Base-by-base conservation (phyloP, 2,888 invertebrate species). In the Drosophila falleni region DNA sequence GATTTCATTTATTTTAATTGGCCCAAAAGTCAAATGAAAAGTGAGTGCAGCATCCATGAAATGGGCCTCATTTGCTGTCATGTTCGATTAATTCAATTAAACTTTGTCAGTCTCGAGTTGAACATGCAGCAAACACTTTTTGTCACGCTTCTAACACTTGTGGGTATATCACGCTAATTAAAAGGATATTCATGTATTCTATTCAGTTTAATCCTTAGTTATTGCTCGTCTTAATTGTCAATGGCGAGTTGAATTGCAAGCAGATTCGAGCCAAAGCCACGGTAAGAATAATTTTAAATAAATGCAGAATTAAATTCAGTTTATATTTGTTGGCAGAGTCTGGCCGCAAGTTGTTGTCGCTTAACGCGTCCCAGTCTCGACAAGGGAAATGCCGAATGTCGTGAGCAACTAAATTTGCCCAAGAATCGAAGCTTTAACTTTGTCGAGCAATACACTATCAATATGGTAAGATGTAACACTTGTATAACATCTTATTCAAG, bases 1-100 rank as follows among this genome's bases (percentile, higher is more conserved):
- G 67, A 81, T 71, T 80, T 73, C 58, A 75, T 76, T 65, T 65
- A 71, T 78, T 84, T 87, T 81, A 80, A 87, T 84, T 84, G 71
- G 53, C 49, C 23, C 63, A 46, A 75, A 53, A 66, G 41, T 58
- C 26, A 69, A 61, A 71, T 71, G 67, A 37, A 68, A 65, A 67
- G 49, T 59, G 54, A 44, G 53, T 29, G 55, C 59, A 56, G 29
- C 15, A 29, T 16, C 63, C 61, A 65, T 76, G 62, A 73, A 73
- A 74, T 58, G 16, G n/a, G 41, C 53, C 26, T 56, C 70, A 71
- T 58, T 72, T 53, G 53, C 11, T 33, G 55, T 31, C 70, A 42
- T 60, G 59, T 67, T 56, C 50, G 49, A 51, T 37, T 59, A 65
- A 71, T 71, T 78, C 26, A 77, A 77, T 77, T 67, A 51, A 67